A percentile compares a stretch with the other conserved stretches of the same genome.
phyloP scores from a whole-genome alignment of 2,888 invertebrate genomes.

The Hipparchia semele region DNA sequence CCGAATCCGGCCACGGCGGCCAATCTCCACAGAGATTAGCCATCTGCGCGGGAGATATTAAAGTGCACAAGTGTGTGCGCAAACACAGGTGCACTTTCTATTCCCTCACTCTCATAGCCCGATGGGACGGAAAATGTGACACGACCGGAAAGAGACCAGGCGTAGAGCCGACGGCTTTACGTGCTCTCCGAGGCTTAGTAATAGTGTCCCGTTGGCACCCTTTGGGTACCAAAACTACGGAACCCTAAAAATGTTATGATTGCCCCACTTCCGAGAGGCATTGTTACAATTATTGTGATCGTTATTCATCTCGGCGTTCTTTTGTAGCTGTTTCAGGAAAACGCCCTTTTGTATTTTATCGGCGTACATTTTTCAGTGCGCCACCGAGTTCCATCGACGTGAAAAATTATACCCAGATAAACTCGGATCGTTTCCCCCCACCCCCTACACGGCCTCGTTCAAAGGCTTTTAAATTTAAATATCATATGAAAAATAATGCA shows the following conservation, averaged over 20 bases:
- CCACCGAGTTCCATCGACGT: constrained; percentile 54
- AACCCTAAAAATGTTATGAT: constrained; percentile 44
- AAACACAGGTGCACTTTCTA: no score
- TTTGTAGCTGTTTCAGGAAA: constrained; percentile 53
- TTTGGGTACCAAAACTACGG: no score
- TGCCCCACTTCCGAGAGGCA: constrained; percentile 57
- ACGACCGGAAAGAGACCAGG: no score
- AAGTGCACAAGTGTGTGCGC: no score
- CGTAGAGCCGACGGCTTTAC: no score
- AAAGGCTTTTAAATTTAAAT: not conserved
- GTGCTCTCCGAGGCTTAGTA: no score
- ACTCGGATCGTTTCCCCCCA: constrained; percentile 56
- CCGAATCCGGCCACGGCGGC: no score
- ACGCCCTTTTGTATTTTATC: constrained; percentile 59
- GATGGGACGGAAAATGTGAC: no score
- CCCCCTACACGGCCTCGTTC: not conserved
- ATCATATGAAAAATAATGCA: no score
- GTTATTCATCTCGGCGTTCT: constrained; percentile 59
- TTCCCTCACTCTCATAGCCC: no score
- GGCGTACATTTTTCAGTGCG: constrained; percentile 53
- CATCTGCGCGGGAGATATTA: no score
- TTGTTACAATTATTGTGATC: constrained; percentile 59
- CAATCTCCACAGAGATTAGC: no score
- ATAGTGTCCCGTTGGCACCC: not conserved
- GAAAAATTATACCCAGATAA: constrained; percentile 71